Base-by-base conservation (phyloP, 2,888 invertebrate species). In the Callyntrura sp. region DNA sequence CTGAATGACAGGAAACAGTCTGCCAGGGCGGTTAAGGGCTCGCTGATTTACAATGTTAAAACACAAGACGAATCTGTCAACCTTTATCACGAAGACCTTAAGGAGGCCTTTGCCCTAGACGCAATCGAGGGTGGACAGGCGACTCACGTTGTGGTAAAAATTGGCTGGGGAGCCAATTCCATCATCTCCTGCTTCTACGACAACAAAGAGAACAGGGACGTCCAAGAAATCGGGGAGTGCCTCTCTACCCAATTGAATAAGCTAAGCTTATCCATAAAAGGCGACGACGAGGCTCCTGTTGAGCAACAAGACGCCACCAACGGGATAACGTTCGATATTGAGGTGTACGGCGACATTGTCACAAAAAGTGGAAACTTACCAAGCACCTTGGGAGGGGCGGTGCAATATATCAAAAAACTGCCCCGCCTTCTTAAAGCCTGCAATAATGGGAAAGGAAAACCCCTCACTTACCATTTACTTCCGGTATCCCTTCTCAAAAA, bases 111-210 rank as follows among this genome's bases (percentile, higher is more conserved):
- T 73, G 28, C 85, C 5, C 3, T 90, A 20, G 85, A 88, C 20
- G 85, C 88, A 1, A 85, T 88, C 23, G 48, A 88, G 55, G 23
- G 28, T 51, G 88, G 88, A 0, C n/a, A 85, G 14, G 90, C 68
- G 8, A 90, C 90, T 20, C 90, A 90, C 25, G 85, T 90, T 12
- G 90, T 90, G 0, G 57, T 55, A 1, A 85, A 85, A 9, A 88
- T 90, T 8, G 55, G 70, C 2, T 90, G 90, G 90, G 90, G 90
- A 25, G 90, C 90, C 12, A 90, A 81, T 28, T 79, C 76, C 1
- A 48, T 90, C 2, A 28, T 90, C 2, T 70, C 88, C 1, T 90
- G 90, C 35, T 4, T 17, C 12, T 81, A 85, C 23, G 35, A 79
- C 6, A 88, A 90, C 62, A 43, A 11, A 20, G 90, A 90, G 17